Percentiles rank a stretch among this genome's conserved stretches.
Evolutionary conservation across 2,797 vertebrate species (phyloP).

Genomic region (Tarsius wallacei): DNA sequence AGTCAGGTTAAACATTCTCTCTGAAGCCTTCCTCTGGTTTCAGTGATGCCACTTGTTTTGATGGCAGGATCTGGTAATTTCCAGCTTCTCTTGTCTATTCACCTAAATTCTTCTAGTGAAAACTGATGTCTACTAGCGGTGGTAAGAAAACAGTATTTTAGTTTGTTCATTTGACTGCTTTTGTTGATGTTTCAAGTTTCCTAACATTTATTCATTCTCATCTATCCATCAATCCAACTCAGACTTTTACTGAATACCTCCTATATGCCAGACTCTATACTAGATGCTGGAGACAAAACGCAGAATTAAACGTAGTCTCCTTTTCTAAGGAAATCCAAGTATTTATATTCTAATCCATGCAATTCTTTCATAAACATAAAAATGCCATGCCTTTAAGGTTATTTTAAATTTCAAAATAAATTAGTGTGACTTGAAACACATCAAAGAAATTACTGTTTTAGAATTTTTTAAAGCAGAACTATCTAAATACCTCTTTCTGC

Average conservation of each 20-base stretch:
- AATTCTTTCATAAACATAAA: conserved; percentile 55
- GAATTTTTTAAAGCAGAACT: conserved; percentile 19
- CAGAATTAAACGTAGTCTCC: background rate
- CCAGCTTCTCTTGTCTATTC: background rate
- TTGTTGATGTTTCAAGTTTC: conserved; percentile 28
- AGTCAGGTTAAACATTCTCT: background rate
- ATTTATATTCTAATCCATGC: conserved; percentile 68
- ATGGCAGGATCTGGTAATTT: conserved; percentile 44
- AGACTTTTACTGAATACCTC: background rate
- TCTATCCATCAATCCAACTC: background rate
- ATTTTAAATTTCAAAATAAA: conserved; percentile 68
- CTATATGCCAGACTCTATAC: background rate
- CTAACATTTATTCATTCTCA: conserved; percentile 27
- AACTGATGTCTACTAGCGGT: background rate
- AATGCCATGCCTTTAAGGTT: background rate
- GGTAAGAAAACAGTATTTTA: conserved; percentile 51
- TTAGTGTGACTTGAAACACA: background rate
- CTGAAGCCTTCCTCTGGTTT: background rate
- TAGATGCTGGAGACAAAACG: background rate
- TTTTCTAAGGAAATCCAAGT: background rate
- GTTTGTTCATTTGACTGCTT: conserved; percentile 38
- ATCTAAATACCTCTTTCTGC: background rate
- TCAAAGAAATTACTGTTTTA: conserved; percentile 36
- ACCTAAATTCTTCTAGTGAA: conserved; percentile 22
- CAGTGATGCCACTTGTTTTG: conserved; percentile 29